A percentile compares a stretch with the other conserved stretches of the same genome.
Conservation (phyloP, 64 coral and sea anemone genomes). For the Stichodactyla mertensii region DNA sequence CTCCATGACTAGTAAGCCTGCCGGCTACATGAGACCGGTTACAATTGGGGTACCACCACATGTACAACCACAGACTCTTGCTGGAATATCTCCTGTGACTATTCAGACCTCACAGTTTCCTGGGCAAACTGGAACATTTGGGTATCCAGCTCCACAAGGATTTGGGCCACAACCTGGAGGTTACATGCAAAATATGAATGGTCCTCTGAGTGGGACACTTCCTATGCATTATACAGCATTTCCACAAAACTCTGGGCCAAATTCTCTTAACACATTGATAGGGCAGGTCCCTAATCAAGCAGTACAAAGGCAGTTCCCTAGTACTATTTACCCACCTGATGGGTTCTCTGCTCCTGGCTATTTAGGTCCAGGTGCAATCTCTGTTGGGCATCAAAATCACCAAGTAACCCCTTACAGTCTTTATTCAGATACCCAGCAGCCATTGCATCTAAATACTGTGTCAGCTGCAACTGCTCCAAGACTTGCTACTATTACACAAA, state of each 20-base stretch:
- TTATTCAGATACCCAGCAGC: neutral
- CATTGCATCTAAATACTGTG: constrained; percentile 11
- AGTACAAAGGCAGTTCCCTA: neutral
- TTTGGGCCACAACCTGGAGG: constrained; percentile 1
- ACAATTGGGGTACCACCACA: constrained; percentile 2
- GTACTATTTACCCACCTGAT: neutral
- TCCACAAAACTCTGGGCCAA: neutral
- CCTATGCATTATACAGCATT: constrained; percentile 10
- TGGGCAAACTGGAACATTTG: neutral
- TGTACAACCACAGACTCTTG: neutral
- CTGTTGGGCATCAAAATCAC: neutral
- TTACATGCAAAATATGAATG: neutral
- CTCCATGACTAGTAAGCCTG: neutral
- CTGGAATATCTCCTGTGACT: neutral
- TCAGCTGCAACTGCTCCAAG: neutral
- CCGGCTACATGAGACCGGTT: neutral
- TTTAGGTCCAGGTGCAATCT: neutral
- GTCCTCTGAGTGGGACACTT: constrained; percentile 12
- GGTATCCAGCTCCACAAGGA: constrained; percentile 4
- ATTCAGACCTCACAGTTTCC: constrained; percentile 1
- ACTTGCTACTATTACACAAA: constrained; percentile 7
- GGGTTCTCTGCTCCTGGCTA: neutral
- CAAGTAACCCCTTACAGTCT: neutral
- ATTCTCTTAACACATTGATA: neutral
- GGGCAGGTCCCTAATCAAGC: constrained; percentile 5